These are phyloP conservation scores for Tetramorium bicarinatum DNA, from an alignment of 2,888 invertebrate species.

Conservation along the genomic window DNA sequence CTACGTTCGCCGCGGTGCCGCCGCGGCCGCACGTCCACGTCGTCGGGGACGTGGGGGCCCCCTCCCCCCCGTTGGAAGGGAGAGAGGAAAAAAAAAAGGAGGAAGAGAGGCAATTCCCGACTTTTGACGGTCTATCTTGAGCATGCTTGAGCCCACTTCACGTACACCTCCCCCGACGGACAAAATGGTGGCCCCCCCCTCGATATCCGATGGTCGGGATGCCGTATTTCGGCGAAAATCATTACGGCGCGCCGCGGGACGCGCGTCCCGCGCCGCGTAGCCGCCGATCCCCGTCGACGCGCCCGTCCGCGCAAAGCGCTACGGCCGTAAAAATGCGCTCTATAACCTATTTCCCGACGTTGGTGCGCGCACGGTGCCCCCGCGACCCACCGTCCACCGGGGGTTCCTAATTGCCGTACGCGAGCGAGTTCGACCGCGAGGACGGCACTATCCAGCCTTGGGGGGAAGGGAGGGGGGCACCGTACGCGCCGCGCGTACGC, in stretches of 20 bases:
- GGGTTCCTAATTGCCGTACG: slow-evolving; percentile 78
- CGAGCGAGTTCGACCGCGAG: slow-evolving; percentile 45
- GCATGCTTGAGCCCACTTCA: slow-evolving; percentile 85
- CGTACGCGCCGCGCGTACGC: slow-evolving; percentile 1
- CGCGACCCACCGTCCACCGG: slow-evolving; percentile 74
- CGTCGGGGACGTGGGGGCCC: neutral
- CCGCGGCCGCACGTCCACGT: slow-evolving; percentile 5
- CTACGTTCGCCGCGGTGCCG: neutral
- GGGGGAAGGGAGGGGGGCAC: too few relatives aligned
- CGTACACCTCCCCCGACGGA: slow-evolving; percentile 86
- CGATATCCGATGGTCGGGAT: slow-evolving; percentile 83
- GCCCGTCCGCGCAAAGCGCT: slow-evolving; percentile 22
- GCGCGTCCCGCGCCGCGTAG: slow-evolving; percentile 51
- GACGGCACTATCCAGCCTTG: neutral
- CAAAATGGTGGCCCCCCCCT: slow-evolving; percentile 87
- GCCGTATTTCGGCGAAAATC: slow-evolving; percentile 80
- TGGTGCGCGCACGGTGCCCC: slow-evolving; percentile 70
- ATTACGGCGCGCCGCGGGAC: slow-evolving; percentile 68
- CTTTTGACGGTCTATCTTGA: slow-evolving; percentile 83
- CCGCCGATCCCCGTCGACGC: slow-evolving; percentile 61
- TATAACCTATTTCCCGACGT: slow-evolving; percentile 82
- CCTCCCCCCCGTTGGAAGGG: too few relatives aligned
- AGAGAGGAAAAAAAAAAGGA: slow-evolving; percentile 48
- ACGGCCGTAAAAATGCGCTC: slow-evolving; percentile 65
- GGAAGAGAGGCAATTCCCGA: slow-evolving; percentile 68